These are phyloP conservation scores for Halcyon chelicuti DNA, from an alignment of 2,797 vertebrate genomes.

Conservation along the genomic window DNA sequence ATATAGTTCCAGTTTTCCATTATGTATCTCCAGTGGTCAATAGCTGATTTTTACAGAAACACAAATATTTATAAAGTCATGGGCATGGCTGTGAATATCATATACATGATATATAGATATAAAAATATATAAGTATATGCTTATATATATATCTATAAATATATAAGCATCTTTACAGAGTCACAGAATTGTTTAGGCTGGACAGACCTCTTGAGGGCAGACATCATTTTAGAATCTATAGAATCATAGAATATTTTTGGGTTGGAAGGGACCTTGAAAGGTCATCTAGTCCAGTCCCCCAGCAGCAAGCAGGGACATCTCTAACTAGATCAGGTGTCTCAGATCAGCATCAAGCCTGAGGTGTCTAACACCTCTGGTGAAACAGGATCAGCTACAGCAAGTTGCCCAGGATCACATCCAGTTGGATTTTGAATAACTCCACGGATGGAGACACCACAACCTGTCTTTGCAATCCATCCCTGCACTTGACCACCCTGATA, in stretches of 20 bases:
- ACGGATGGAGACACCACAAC: neutral
- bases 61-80: neutral
- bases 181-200: neutral
- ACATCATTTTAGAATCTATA: neutral
- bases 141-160: neutral
- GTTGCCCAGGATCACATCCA: neutral
- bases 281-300: no score
- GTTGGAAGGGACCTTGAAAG: no score
- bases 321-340: no score
- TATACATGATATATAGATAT: no score
- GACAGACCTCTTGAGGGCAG: neutral
- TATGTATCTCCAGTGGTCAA: neutral
- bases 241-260: no score
- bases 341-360: no score
- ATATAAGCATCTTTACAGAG: neutral
- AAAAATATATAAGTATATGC: neutral
- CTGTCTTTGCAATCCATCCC: neutral
- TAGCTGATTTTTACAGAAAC: neutral
- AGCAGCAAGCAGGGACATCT: no score
- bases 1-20: neutral
- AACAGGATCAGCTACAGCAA: neutral
- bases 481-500: neutral
- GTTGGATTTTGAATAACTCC: neutral
- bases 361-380: neutral
- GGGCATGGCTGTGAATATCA: neutral